Percentiles rank a stretch among this genome's conserved stretches.
These are phyloP conservation scores for Cheirogaleus major DNA, from an alignment of 2,797 vertebrate genomes.

Conservation along the genomic window DNA sequence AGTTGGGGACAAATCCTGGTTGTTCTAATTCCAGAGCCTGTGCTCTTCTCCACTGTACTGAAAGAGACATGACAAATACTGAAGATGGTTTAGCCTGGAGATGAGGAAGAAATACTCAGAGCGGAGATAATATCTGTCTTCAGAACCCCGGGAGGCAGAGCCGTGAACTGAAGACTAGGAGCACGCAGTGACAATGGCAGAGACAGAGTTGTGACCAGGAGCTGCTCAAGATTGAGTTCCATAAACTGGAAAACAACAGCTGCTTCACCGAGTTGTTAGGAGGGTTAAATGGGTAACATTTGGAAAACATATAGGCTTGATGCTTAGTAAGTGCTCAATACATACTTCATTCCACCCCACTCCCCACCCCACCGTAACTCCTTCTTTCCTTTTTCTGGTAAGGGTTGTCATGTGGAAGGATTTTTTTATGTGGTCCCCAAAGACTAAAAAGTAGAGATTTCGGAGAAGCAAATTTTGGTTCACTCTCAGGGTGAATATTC, in stretches of 20 bases:
- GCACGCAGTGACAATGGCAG: background rate
- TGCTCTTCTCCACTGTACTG: background rate
- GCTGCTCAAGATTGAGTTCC: background rate
- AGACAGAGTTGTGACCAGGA: background rate
- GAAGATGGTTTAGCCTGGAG: background rate
- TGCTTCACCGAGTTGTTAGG: background rate
- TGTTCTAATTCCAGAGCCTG: background rate
- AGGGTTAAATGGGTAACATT: conserved; percentile 28
- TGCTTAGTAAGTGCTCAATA: background rate
- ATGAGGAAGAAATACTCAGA: background rate
- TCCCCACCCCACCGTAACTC: background rate
- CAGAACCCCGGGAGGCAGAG: background rate
- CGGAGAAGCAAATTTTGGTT: background rate
- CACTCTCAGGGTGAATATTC: background rate
- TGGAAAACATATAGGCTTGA: conserved; percentile 31
- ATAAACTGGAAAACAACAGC: conserved; percentile 1
- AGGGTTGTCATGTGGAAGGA: background rate
- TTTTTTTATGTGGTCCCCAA: background rate
- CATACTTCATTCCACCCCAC: background rate
- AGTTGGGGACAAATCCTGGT: background rate
- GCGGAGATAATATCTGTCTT: background rate
- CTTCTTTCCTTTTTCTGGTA: background rate
- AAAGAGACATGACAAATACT: background rate
- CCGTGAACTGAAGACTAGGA: background rate
- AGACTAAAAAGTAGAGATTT: background rate